A percentile compares a stretch with the other conserved stretches of the same genome.
Conservation (phyloP, 2,113 vertebrate species). For the Mobula hypostoma region DNA sequence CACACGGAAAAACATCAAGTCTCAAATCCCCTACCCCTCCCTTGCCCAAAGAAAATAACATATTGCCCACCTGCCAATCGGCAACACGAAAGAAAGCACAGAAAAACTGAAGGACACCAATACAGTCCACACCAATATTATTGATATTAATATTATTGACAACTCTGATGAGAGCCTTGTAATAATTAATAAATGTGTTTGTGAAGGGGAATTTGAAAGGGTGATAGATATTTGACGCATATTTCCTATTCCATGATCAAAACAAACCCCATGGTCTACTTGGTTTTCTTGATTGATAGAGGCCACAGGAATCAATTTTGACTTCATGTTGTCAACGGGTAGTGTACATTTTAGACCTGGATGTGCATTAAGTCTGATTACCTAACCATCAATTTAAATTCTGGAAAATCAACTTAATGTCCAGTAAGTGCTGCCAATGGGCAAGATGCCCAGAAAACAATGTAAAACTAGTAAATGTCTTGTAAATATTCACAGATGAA, state of each 20-base stretch:
- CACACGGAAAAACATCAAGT: no score
- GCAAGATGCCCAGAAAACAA: neutral
- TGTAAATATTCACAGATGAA: neutral
- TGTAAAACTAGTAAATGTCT: neutral
- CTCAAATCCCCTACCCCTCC: no score
- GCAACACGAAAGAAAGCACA: no score
- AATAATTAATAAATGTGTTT: neutral
- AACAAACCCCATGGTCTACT: neutral
- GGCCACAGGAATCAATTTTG: neutral
- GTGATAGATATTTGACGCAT: no score
- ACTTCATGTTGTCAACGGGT: neutral
- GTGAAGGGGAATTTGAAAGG: neutral
- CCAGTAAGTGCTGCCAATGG: neutral
- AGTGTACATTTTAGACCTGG: neutral
- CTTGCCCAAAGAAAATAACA: no score
- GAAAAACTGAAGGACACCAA: no score
- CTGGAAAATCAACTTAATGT: slow-evolving; percentile 4
- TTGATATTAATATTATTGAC: neutral
- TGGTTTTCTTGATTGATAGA: neutral
- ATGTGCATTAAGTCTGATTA: neutral
- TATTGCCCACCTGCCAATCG: no score
- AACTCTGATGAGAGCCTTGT: neutral
- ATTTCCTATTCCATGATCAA: neutral
- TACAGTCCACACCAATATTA: no score
- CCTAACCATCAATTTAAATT: neutral